phyloP scores from a whole-genome alignment of 2,797 vertebrate species.

The Spinibarbus caldwelli region DNA sequence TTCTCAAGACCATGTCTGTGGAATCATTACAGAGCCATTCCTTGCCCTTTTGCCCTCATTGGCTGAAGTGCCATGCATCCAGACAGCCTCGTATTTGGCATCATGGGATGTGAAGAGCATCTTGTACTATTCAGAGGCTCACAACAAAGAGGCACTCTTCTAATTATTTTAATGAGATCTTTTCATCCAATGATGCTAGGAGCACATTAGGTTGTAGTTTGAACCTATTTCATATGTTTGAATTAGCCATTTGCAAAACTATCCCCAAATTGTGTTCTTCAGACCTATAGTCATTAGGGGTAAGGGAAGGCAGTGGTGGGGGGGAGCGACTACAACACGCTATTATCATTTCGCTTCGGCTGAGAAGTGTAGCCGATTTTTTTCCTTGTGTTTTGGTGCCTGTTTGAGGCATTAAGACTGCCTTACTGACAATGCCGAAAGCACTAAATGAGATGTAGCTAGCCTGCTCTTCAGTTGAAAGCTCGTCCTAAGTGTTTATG shows the following conservation, averaged over 20 bases:
- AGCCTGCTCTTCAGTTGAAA: constrained; percentile 15
- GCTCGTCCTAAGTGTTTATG: constrained; percentile 1
- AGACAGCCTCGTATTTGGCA: constrained; percentile 72
- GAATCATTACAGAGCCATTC: constrained; percentile 81
- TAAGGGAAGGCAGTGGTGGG: constrained; percentile 77
- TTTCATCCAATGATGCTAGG: constrained; percentile 84
- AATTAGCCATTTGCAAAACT: constrained; percentile 82
- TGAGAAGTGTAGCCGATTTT: constrained; percentile 45
- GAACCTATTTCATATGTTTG: constrained; percentile 82
- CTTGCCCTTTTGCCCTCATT: constrained; percentile 81
- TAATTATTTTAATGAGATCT: constrained; percentile 88
- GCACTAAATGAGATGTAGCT: constrained; percentile 29
- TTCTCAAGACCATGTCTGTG: constrained; percentile 75
- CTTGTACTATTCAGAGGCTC: constrained; percentile 75
- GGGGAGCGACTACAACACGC: constrained; percentile 62
- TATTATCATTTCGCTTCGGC: constrained; percentile 41
- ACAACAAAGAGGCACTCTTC: constrained; percentile 85
- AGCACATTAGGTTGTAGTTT: constrained; percentile 84
- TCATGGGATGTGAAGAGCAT: constrained; percentile 76
- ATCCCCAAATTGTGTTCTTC: constrained; percentile 75
- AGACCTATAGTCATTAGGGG: constrained; percentile 75
- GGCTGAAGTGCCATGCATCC: constrained; percentile 79
- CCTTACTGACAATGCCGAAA: constrained; percentile 41
- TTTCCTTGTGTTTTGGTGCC: constrained; percentile 43
- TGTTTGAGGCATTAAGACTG: constrained; percentile 33